phyloP scores from a whole-genome alignment of 2,113 vertebrate species.

The Pelusios castaneus region DNA sequence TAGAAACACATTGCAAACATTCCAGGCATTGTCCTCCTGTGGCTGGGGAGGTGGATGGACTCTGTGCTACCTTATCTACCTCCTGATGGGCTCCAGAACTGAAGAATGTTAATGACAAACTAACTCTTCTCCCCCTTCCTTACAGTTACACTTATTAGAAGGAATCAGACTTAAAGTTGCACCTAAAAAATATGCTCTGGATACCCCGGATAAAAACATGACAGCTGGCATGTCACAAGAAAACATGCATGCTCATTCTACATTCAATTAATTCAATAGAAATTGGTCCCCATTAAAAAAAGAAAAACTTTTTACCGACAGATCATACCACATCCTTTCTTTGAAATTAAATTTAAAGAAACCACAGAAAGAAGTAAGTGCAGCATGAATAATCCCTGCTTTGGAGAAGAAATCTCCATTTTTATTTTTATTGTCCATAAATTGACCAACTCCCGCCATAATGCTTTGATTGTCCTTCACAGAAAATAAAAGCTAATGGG shows the following conservation, averaged over 20 bases:
- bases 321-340: constrained; percentile 63
- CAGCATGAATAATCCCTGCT: constrained; percentile 72
- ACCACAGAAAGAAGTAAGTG: constrained; percentile 70
- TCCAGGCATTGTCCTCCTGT: constrained; percentile 83
- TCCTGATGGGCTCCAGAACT: constrained; percentile 79
- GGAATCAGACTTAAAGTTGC: constrained; percentile 56
- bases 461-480: constrained; percentile 36
- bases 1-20: constrained; percentile 89
- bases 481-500: not conserved
- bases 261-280: constrained; percentile 57
- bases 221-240: constrained; percentile 62
- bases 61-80: constrained; percentile 79
- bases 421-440: constrained; percentile 67
- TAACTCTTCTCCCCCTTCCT: constrained; percentile 59
- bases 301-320: constrained; percentile 37
- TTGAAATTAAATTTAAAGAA: constrained; percentile 74
- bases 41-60: constrained; percentile 77
- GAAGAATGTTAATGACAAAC: constrained; percentile 81
- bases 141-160: constrained; percentile 66
- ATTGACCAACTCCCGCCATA: constrained; percentile 18
- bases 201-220: constrained; percentile 24
- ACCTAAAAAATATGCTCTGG: constrained; percentile 54
- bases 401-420: constrained; percentile 69
- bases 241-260: not conserved
- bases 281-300: constrained; percentile 42